These are phyloP conservation scores for Avahi laniger DNA, from an alignment of 2,797 vertebrate species.

Conservation along the genomic window DNA sequence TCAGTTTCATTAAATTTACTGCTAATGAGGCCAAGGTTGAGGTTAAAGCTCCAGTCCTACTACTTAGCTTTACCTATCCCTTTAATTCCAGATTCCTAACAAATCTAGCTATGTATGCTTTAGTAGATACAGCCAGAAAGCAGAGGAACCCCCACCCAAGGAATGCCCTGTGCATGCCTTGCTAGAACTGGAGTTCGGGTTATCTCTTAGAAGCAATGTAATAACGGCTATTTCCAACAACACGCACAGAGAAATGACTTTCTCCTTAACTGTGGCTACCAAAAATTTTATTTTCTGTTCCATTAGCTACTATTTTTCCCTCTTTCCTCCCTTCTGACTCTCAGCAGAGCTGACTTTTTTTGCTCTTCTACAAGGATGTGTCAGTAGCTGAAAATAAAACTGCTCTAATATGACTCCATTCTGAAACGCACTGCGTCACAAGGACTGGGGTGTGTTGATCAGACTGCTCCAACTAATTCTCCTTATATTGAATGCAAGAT, in stretches of 20 bases:
- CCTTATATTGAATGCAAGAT: not conserved
- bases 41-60: not conserved
- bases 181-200: not conserved
- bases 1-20: not conserved
- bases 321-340: not conserved
- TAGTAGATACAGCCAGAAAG: not conserved
- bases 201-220: not conserved
- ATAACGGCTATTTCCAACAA: not conserved
- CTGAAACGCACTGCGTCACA: not conserved
- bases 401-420: not conserved
- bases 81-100: not conserved
- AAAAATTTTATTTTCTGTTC: not conserved
- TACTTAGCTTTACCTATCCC: not conserved
- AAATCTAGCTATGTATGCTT: not conserved
- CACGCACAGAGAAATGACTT: not conserved
- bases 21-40: not conserved
- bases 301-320: not conserved
- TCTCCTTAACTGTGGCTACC: not conserved
- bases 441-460: not conserved
- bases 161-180: not conserved
- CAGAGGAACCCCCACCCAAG: not conserved
- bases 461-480: not conserved
- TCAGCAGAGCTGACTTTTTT: not conserved
- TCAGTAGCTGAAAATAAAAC: slow-evolving; percentile 12
- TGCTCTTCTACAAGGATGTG: not conserved